These are phyloP conservation scores for Mimas tiliae DNA, from an alignment of 2,888 invertebrate genomes.

Conservation along the genomic window DNA sequence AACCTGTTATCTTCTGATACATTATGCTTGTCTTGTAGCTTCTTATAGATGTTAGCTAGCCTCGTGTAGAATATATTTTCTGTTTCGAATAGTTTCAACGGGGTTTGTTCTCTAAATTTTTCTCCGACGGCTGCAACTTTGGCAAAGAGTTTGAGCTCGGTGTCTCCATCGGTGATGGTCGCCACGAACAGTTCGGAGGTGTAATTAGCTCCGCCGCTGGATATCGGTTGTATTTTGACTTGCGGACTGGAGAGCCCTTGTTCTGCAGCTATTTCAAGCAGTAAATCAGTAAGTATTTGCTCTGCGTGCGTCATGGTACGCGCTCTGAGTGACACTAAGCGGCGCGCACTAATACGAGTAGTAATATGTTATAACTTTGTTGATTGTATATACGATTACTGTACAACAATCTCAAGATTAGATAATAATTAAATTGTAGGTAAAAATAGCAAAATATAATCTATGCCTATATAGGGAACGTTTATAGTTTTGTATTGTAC, in stretches of 20 bases:
- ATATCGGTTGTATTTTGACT: conserved; percentile 2
- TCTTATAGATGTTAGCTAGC: conserved; percentile 37
- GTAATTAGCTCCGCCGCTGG: conserved; percentile 26
- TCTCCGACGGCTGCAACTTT: conserved; percentile 41
- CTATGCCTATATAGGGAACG: no score
- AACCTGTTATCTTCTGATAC: conserved; percentile 43
- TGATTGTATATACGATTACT: neutral
- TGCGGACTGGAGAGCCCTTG: neutral
- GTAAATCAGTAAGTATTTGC: neutral
- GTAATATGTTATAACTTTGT: neutral
- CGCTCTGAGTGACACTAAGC: neutral
- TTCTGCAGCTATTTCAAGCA: conserved; percentile 21
- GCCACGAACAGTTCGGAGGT: conserved; percentile 21
- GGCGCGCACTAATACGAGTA: neutral
- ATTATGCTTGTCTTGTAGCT: conserved; percentile 40
- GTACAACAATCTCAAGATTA: neutral
- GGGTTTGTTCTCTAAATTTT: conserved; percentile 34
- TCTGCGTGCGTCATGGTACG: conserved; percentile 1
- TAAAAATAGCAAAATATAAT: neutral
- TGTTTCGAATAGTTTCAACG: conserved; percentile 34
- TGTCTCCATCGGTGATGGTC: conserved; percentile 3
- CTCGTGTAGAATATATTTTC: conserved; percentile 44
- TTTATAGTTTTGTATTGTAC: no score
- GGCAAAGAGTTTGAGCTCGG: conserved; percentile 37
- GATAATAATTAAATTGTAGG: neutral